Evolutionary conservation across 2,888 invertebrate genomes (phyloP), one percentile per base, ranked within the genome.

Genomic region (Lasioglossum malachurum): DNA sequence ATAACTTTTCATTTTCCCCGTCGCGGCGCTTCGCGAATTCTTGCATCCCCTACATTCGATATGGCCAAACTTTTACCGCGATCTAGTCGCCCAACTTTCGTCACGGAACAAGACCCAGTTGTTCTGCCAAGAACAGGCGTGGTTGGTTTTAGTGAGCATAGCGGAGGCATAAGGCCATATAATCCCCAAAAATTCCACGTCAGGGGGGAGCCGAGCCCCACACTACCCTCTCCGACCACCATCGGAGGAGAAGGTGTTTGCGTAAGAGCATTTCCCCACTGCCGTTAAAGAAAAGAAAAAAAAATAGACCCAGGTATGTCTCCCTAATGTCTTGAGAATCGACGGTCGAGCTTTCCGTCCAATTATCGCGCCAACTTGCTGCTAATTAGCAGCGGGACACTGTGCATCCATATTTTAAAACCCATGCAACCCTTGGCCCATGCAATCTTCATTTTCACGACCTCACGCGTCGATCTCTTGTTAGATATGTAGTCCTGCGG

Each of bases 1-100:
- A 74, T 53, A 74, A 74, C 49, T 35, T 74, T 35, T 49, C 74
- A 74, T 74, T 31, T 74, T 53, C 23, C 3, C 1, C 35, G 49
- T 23, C 19, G 12, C 14, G 31, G 12, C 31, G 73, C n/a, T 31
- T 49, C 27, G 23, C 1, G 31, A 49, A 73, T 73, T 35, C 73
- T 1, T 19, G 27, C 44, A 31, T 10, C n/a, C 31, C 10, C 19
- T 49, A 46, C 8, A 31, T 35, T 49, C 49, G 35, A 74, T 35
- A 23, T 31, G 31, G 10, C 23, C 10, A 12, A 31, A 74, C 49
- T 49, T 49, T 35, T 74, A 31, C 49, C 49, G 31, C 49, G 49
- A 53, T 53, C 19, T 35, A 14, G 14, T 23, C 23, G 10, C 4
- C 23, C 12, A 35, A 49, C 31, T 74, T 74, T n/a, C 16, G 4